Base-by-base conservation (phyloP, 2,113 vertebrate species). In the Bolborhynchus lineola region DNA sequence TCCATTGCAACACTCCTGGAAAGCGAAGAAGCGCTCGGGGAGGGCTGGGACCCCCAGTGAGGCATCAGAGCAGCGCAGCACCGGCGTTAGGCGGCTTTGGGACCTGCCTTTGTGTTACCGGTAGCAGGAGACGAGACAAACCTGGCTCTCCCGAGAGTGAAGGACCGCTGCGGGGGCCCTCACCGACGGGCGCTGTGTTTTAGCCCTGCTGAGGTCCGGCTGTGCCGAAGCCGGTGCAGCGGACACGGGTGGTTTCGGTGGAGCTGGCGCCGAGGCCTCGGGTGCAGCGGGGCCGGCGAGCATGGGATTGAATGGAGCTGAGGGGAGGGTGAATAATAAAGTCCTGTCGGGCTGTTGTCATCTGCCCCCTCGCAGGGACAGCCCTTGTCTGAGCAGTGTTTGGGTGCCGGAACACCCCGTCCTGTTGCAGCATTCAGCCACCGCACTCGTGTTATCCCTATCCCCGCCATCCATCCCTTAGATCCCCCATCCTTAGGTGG, bases 1-100 rank as follows among this genome's bases (percentile, higher is more conserved):
- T 79, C 78, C 84, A 87, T 90, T 92, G 92, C 94, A 95, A 90
- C 0, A 4, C 72, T 17, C 60, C n/a, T 16, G 42, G 63, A 16
- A 85, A 85, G 82, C 82, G 82, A 69, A 77, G 92, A 86, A 94
- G 80, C 0, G 2, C 44, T 9, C 1, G 1, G 72, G 80, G 53
- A 84, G 77, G 49, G 39, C 50, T 20, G 42, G n/a, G 69, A 63
- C 11, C 50, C 37, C 4, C 0, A 0, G 2, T 0, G 12, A 14
- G 55, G 55, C 9, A 23, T 23, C 20, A 14, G 33, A n/a, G 55
- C 33, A 14, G 33, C 19, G 55, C 21, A 6, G 19, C 7, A 2
- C n/a, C 1, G 0, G 53, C 6, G 12, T 13, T 23, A 9, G 0
- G 39, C n/a, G 1, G 57, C 53, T 77, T 15, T 0, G 8, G 74